Conservation (phyloP, 1,140 invertebrate species). For the Drosophila lacertosa region DNA sequence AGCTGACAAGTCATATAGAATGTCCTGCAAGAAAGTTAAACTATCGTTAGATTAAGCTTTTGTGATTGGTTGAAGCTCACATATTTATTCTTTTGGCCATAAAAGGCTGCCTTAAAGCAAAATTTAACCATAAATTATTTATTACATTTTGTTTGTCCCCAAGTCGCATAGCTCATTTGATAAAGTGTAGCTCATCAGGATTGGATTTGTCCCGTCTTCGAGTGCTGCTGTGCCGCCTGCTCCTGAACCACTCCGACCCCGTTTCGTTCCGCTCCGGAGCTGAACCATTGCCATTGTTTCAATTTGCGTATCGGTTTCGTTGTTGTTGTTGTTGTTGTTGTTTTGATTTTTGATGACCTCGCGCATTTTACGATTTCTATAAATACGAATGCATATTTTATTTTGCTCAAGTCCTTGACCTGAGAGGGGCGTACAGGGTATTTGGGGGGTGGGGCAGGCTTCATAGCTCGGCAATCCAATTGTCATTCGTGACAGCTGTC, state of each 20-base stretch:
- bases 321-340: slow-evolving; percentile 11
- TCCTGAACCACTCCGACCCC: slow-evolving; percentile 45
- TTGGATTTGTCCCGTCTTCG: neutral
- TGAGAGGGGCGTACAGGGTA: too few relatives aligned
- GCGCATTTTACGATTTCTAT: slow-evolving; percentile 58
- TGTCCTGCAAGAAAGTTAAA: too few relatives aligned
- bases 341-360: slow-evolving; percentile 74
- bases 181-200: slow-evolving; percentile 11
- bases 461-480: slow-evolving; percentile 58
- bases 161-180: neutral
- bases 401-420: too few relatives aligned
- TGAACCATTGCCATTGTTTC: slow-evolving; percentile 68
- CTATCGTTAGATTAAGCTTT: too few relatives aligned
- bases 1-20: too few relatives aligned
- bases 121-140: too few relatives aligned
- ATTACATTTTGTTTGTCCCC: too few relatives aligned
- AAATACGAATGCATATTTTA: slow-evolving; percentile 73
- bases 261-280: too few relatives aligned
- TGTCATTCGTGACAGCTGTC: slow-evolving; percentile 81
- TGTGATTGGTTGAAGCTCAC: too few relatives aligned
- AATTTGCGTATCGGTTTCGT: slow-evolving; percentile 66
- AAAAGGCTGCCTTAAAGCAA: too few relatives aligned
- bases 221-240: neutral
- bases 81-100: too few relatives aligned
- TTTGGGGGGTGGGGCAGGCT: neutral